Evolutionary conservation across 1,140 invertebrate genomes (phyloP), one percentile per base, ranked within the genome.

Genomic region (Drosophila pseudoobscura): DNA sequence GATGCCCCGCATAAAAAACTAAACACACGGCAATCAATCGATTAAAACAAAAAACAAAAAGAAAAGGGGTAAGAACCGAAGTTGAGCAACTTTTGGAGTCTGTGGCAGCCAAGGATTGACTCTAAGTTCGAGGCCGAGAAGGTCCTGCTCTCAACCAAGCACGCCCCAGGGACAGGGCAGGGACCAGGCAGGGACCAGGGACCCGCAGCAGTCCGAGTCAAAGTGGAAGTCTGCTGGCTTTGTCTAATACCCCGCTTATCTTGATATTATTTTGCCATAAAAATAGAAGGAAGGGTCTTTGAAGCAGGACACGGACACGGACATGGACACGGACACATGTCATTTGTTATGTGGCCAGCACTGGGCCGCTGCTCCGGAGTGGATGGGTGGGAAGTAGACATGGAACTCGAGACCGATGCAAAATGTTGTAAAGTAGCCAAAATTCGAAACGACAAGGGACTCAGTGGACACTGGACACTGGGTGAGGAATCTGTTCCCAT

Each of bases 181-280:
- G 9, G 35, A 39, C 22, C n/a, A 7, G 29, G 29, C 31, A 11
- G 9, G 9, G 9, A 35, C 35, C 9, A 2, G 29, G 71, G 62
- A 68, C 46, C 51, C 70, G 55, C 51, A 56, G 63, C 8, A 56
- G 63, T 8, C 44, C 39, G 31, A 52, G 56, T 22, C 41, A 9
- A 68, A 69, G 51, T 9, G 3, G 63, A 68, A 50, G 66, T 69
- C 35, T 44, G 35, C 71, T 50, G 55, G 50, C 71, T 75, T 75
- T 61, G 72, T 60, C 50, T 79, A 85, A 80, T 79, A 63, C 73
- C 64, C 46, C 56, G 82, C 82, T 85, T 85, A 85, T 87, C 82
- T 87, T 53, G 82, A 87, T 87, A 87, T 82, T 75, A 82, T 82
- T 82, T 78, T 70, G 83, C 65, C 52, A 88, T 88, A 87, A 87